Evolutionary conservation across 2,888 invertebrate genomes (phyloP), one percentile per base, ranked within the genome.

Genomic region (Trissolcus brochymenae): DNA sequence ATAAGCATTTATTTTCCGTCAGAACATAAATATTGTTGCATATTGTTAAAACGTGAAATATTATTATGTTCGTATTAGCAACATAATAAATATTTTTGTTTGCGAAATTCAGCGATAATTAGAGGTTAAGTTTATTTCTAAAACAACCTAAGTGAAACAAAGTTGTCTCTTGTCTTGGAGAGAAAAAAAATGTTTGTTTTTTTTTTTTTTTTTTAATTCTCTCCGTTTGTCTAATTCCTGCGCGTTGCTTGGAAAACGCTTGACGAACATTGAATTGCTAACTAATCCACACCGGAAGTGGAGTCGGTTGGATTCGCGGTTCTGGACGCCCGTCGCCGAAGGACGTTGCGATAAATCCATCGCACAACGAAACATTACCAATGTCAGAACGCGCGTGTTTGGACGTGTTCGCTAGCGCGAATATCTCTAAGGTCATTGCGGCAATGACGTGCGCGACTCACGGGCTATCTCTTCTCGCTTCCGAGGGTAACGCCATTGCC

Each of bases 291-390:
- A 64, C 59, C 74, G 74, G 78, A 78, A 78, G 73, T 73, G 59
- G 51, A 57, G 55, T 49, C 55, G 46, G 55, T 41, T 62, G 57
- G 59, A 53, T 25, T 57, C 67, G 72, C 65, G 65, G 56, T 60
- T 68, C 68, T 68, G 68, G 68, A 73, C 56, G 68, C 64, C 11
- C 64, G 68, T 16, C 54, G 70, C n/a, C 70, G 74, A 74, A 78
- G 78, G 78, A 57, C 78, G 74, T 49, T 57, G 74, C 66, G 78
- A 78, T 78, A 78, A 78, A 78, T 78, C 78, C 78, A 74, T 78
- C 74, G 77, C 70, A 51, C 72, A 68, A 78, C 78, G 74, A 70
- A 73, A 68, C 64, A 73, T 65, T 68, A 70, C 70, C 78, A 78
- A 78, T 70, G 78, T 77, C 77, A 65, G 66, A 56, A 40, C 50